Conservation (phyloP, 2,888 invertebrate genomes). For the Eledona agricola region DNA sequence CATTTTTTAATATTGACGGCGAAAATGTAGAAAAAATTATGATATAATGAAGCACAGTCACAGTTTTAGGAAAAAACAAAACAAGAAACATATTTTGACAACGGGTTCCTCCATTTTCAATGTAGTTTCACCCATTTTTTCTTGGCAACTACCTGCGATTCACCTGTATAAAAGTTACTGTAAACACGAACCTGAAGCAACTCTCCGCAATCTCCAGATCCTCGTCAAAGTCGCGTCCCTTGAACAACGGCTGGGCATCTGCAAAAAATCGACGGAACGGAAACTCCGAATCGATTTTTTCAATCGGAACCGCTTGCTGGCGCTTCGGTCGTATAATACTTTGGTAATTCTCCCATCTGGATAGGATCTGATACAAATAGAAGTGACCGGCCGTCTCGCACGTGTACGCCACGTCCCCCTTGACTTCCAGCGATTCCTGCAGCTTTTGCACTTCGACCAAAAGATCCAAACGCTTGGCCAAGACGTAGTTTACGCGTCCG, state of each 20-base stretch:
- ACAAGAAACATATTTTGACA: too few species aligned
- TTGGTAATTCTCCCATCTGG: slow-evolving; percentile 92
- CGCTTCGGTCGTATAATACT: slow-evolving; percentile 66
- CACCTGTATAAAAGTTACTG: background rate
- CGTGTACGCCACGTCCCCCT: slow-evolving; percentile 92
- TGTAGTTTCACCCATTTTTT: too few species aligned
- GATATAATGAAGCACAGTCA: too few species aligned
- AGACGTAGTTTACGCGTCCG: slow-evolving; percentile 97
- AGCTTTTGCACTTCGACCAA: slow-evolving; percentile 87
- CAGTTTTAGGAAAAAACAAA: too few species aligned
- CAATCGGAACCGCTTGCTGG: slow-evolving; percentile 58
- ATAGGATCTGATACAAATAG: slow-evolving; percentile 90
- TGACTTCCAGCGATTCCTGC: slow-evolving; percentile 85
- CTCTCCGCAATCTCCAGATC: slow-evolving; percentile 91
- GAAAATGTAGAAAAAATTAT: too few species aligned
- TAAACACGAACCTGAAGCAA: slow-evolving; percentile 70
- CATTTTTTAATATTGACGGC: too few species aligned
- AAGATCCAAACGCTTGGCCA: slow-evolving; percentile 91
- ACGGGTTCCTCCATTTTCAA: too few species aligned
- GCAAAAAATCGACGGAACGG: slow-evolving; percentile 95
- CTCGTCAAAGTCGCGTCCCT: slow-evolving; percentile 76
- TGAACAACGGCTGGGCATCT: slow-evolving; percentile 93
- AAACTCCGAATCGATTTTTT: slow-evolving; percentile 79
- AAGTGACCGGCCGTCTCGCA: slow-evolving; percentile 99
- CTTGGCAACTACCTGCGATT: too few species aligned